Base-by-base conservation (phyloP, 2,888 invertebrate genomes). In the Synergus laeviventris region DNA sequence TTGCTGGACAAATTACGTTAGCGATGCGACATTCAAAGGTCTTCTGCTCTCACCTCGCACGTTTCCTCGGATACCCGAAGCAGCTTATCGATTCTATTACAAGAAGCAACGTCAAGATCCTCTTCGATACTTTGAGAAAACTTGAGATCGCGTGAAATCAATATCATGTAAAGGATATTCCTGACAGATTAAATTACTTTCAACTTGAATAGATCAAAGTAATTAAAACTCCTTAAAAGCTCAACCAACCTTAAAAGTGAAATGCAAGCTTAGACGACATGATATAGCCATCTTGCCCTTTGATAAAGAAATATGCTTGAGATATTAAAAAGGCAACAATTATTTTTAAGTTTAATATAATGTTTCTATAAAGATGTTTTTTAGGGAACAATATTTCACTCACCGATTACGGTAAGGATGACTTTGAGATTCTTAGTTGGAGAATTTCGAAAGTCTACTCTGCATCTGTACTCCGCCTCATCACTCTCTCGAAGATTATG, bases 361-460 rank as follows among this genome's bases (percentile, higher is more conserved):
- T n/a, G n/a, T n/a, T n/a, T n/a, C n/a, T n/a, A n/a, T n/a, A n/a
- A n/a, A n/a, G n/a, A n/a, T n/a, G n/a, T n/a, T n/a, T 31, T 31
- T 31, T 31, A 31, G 5, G 31, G 31, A 31, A 45, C n/a, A 45
- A 45, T 8, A n/a, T n/a, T n/a, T n/a, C n/a, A 92, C 94, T 93
- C 91, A 95, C 95, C 94, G 82, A 95, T 95, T 81, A 95, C 94
- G 82, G 95, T 95, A 84, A 95, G 93, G 91, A 95, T 95, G 89
- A 95, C 94, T 91, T 94, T 94, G 82, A 94, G 92, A 90, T 95
- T 95, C 86, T 94, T 92, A 73, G 95, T 95, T 66, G 95, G 95
- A 12, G 95, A 95, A 88, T 95, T 94, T 78, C 94, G 93, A 90
- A 95, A 95, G 89, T 95, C 95, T 76, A 95, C 95, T 77, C 95